Base-by-base conservation (phyloP, 2,888 invertebrate genomes). In the Drosophila glabriapex region DNA sequence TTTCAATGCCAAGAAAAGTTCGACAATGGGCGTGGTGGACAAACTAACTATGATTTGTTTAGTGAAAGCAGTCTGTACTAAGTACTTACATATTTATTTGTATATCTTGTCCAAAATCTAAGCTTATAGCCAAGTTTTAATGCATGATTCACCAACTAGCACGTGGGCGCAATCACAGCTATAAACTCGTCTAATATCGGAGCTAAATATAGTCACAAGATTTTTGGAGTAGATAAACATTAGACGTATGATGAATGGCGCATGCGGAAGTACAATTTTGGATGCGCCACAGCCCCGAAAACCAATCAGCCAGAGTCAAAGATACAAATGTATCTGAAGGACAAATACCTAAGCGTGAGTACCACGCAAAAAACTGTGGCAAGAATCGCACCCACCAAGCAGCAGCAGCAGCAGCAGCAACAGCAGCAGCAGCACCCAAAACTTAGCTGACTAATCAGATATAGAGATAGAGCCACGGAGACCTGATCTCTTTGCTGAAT, bases 331-430 rank as follows among this genome's bases (percentile, higher is more conserved):
- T 69, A 76, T 68, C 68, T 83, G 85, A 85, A 87, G 87, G 85
- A 87, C 87, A 85, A 85, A 80, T 80, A 69, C 41, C 54, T 69
- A 46, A 76, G 50, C 67, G 68, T 68, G 60, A 71, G 63, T 59
- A 82, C 85, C 83, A 86, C 83, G 87, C 85, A 86, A 77, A 68
- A 78, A 71, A 75, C 55, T 86, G 86, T 85, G 86, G 83, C 87
- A 85, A 86, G 85, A 69, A 86, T 82, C 82, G 77, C 82, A 85
- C 85, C 83, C 79, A 85, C 69, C 56, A 80, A 77, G 46, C 58
- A 67, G 49, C 61, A 60, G 60, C 55, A 52, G 43, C 56, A 68
- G 63, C 80, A 68, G 65, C 66, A 52, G 29, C 67, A 10, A 4
- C 33, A 33, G 39, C 66, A 58, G 39, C 56, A 58, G 28, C 28